phyloP scores from a whole-genome alignment of 2,888 invertebrate species.

The Cepaea hortensis region DNA sequence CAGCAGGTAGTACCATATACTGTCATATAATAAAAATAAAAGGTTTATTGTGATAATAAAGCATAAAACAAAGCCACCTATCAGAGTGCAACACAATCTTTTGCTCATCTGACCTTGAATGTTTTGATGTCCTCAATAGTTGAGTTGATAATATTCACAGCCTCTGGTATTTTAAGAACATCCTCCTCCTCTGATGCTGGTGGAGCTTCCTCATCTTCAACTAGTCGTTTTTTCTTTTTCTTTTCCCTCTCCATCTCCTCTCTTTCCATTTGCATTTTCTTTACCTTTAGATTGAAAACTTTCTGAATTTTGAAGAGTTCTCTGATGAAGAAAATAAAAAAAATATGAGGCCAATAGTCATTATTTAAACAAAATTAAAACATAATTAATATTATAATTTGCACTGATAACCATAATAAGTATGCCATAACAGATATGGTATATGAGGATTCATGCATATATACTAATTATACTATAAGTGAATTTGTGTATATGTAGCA shows the following conservation, averaged over 20 bases:
- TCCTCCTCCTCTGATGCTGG: constrained; percentile 77
- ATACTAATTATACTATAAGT: too few relatives aligned
- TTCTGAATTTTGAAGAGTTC: constrained; percentile 89
- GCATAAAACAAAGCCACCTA: too few relatives aligned
- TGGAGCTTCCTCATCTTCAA: constrained; percentile 77
- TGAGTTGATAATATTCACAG: constrained; percentile 77
- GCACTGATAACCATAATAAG: background rate
- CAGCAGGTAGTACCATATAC: too few relatives aligned
- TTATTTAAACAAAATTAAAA: background rate
- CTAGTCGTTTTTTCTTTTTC: constrained; percentile 80
- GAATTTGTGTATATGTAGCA: too few relatives aligned
- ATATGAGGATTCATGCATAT: too few relatives aligned
- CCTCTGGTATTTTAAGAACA: constrained; percentile 77
- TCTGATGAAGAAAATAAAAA: constrained; percentile 75
- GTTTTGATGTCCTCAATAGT: constrained; percentile 78
- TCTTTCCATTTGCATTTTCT: constrained; percentile 74
- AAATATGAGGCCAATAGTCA: background rate
- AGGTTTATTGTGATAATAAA: too few relatives aligned
- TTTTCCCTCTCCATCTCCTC: constrained; percentile 73
- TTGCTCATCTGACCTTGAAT: constrained; percentile 78
- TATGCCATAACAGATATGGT: too few relatives aligned
- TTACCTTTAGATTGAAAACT: constrained; percentile 76
- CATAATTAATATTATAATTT: background rate
- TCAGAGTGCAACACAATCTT: background rate
- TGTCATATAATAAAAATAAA: too few relatives aligned